A percentile compares a stretch with the other conserved stretches of the same genome.
Conservation (phyloP, 2,113 vertebrate species). For the Melanostigma gelatinosum region DNA sequence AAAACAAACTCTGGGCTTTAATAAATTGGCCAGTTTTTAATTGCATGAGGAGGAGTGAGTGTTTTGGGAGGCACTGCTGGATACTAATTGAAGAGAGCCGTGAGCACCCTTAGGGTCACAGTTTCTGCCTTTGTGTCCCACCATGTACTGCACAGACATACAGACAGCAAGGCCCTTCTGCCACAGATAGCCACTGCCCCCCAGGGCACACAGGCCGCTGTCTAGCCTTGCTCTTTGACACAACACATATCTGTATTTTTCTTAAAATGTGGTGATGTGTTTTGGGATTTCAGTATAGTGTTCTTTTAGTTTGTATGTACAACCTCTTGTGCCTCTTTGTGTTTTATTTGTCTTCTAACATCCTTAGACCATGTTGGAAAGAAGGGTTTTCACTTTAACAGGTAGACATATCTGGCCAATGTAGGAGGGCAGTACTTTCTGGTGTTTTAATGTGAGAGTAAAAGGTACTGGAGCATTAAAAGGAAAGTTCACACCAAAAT, state of each 20-base stretch:
- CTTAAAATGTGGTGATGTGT: not conserved
- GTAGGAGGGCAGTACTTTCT: not conserved
- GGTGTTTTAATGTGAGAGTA: conserved; percentile 5
- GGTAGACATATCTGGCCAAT: not conserved
- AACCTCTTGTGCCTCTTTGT: not conserved
- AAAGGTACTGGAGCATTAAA: conserved; percentile 44
- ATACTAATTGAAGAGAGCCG: conserved; percentile 64
- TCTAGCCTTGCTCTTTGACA: conserved; percentile 29
- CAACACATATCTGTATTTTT: conserved; percentile 37
- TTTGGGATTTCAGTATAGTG: not conserved
- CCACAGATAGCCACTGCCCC: conserved; percentile 24
- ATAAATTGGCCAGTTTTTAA: conserved; percentile 70
- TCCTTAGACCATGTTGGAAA: not conserved
- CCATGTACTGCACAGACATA: conserved; percentile 37
- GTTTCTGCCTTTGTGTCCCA: conserved; percentile 57
- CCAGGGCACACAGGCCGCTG: conserved; percentile 33
- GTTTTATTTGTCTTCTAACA: not conserved
- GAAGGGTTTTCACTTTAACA: not conserved
- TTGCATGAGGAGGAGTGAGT: conserved; percentile 54
- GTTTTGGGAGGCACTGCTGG: conserved; percentile 53
- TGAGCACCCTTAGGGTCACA: conserved; percentile 56
- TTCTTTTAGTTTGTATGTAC: not conserved
- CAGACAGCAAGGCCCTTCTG: conserved; percentile 44
- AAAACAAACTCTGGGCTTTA: conserved; percentile 81
- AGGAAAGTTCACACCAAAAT: not conserved